Conservation (phyloP, 2,888 invertebrate genomes). For the Dyspetes luteomarginatus region DNA sequence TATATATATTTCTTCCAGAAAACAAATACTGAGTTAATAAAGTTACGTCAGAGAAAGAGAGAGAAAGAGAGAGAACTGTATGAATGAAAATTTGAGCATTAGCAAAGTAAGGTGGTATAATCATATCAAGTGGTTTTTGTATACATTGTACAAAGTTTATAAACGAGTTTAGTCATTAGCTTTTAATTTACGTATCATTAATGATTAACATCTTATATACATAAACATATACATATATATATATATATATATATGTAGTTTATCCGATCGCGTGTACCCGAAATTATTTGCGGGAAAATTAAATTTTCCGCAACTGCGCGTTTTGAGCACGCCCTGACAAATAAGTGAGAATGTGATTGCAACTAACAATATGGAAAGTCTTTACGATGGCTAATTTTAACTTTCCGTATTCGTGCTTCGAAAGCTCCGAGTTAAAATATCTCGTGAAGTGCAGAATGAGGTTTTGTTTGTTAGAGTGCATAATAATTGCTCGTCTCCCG, state of each 20-base stretch:
- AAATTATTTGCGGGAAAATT: constrained; percentile 35
- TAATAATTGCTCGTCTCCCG: constrained; percentile 9
- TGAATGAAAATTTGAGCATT: constrained; percentile 66
- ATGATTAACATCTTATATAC: constrained; percentile 43
- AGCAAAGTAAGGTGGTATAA: constrained; percentile 76
- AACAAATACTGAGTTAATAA: constrained; percentile 66
- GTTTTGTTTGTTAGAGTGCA: constrained; percentile 15
- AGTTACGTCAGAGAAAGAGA: too few relatives aligned
- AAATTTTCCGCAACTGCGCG: constrained; percentile 54
- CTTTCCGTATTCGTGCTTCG: constrained; percentile 55
- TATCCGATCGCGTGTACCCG: constrained; percentile 51
- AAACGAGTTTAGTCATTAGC: constrained; percentile 81
- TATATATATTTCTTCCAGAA: constrained; percentile 77
- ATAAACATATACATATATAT: constrained; percentile 38
- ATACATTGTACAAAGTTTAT: constrained; percentile 81
- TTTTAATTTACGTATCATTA: constrained; percentile 77
- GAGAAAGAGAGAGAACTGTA: too few relatives aligned
- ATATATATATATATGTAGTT: constrained; percentile 51
- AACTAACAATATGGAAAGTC: constrained; percentile 39
- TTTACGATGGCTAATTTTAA: constrained; percentile 29
- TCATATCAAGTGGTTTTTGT: constrained; percentile 81
- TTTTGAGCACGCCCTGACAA: constrained; percentile 70
- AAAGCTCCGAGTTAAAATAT: constrained; percentile 30
- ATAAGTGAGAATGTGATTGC: constrained; percentile 75
- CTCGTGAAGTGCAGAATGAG: constrained; percentile 24